A percentile compares a stretch with the other conserved stretches of the same genome.
phyloP scores from a whole-genome alignment of 2,888 invertebrate species.

The Aromia moschata region DNA sequence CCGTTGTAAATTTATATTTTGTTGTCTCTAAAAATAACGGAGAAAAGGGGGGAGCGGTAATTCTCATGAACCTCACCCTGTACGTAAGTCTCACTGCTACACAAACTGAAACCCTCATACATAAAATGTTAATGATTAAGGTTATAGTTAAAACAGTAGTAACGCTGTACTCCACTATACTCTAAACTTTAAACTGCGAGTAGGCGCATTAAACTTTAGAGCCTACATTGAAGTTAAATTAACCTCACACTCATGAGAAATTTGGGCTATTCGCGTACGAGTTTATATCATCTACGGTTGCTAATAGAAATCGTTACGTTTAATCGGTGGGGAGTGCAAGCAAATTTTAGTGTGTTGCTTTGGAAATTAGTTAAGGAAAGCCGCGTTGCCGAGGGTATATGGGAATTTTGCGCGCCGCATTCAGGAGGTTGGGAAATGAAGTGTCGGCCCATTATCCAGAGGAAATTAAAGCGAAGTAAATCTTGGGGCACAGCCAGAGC shows the following conservation, averaged over 20 bases:
- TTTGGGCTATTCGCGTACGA: background rate
- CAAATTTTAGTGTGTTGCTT: background rate
- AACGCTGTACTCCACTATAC: no score
- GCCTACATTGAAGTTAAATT: background rate
- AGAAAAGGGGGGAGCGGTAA: no score
- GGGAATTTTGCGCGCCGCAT: slow-evolving; percentile 25
- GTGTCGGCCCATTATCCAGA: slow-evolving; percentile 45
- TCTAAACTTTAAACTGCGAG: no score
- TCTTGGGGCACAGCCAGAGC: slow-evolving; percentile 30
- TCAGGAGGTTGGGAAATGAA: slow-evolving; percentile 43
- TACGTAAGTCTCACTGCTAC: no score
- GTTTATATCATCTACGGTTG: background rate
- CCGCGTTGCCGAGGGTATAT: background rate
- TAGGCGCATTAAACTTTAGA: no score
- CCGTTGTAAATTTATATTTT: no score
- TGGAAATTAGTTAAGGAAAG: background rate
- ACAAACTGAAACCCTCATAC: no score
- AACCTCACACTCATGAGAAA: background rate
- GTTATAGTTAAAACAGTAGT: no score
- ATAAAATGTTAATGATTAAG: no score
- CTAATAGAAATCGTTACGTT: background rate
- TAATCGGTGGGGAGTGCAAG: background rate
- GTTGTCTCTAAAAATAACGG: no score
- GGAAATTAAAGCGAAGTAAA: slow-evolving; percentile 48
- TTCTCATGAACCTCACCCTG: no score